These are phyloP conservation scores for Euproctis similis DNA, from an alignment of 2,888 invertebrate species.

Conservation along the genomic window DNA sequence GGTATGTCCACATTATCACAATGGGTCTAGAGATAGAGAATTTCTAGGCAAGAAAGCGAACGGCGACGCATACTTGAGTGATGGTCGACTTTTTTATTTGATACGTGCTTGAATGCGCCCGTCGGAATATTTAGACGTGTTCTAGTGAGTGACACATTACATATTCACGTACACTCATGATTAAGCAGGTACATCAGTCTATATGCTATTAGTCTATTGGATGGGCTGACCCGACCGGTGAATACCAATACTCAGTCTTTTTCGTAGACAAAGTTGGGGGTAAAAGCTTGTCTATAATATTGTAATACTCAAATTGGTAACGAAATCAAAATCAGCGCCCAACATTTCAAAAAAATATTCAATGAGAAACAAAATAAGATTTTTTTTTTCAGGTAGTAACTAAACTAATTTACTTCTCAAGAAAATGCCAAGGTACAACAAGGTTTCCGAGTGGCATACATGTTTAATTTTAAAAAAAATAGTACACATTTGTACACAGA, in stretches of 20 bases:
- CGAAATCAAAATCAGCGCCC: no score
- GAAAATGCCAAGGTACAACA: constrained; percentile 2
- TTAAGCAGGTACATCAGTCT: constrained; percentile 24
- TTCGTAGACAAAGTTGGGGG: no score
- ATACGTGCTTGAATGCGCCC: constrained; percentile 72
- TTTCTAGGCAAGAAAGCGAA: constrained; percentile 68
- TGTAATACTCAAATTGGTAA: no score
- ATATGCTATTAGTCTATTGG: no score
- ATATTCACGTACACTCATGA: constrained; percentile 28
- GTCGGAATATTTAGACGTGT: constrained; percentile 35
- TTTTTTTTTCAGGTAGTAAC: background rate
- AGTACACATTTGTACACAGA: constrained; percentile 31
- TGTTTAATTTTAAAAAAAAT: constrained; percentile 43
- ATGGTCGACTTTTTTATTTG: constrained; percentile 75
- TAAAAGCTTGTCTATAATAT: no score
- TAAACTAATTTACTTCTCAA: constrained; percentile 2
- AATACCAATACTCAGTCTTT: no score
- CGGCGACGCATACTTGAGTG: constrained; percentile 75
- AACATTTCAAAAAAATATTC: constrained; percentile 21
- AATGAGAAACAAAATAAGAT: constrained; percentile 6
- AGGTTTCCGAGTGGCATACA: constrained; percentile 35
- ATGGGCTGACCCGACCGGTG: no score
- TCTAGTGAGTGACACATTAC: constrained; percentile 39
- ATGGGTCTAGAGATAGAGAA: constrained; percentile 45
- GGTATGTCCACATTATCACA: constrained; percentile 41